Conservation (phyloP, 2,113 vertebrate genomes). For the Gnathochromis pfefferi region DNA sequence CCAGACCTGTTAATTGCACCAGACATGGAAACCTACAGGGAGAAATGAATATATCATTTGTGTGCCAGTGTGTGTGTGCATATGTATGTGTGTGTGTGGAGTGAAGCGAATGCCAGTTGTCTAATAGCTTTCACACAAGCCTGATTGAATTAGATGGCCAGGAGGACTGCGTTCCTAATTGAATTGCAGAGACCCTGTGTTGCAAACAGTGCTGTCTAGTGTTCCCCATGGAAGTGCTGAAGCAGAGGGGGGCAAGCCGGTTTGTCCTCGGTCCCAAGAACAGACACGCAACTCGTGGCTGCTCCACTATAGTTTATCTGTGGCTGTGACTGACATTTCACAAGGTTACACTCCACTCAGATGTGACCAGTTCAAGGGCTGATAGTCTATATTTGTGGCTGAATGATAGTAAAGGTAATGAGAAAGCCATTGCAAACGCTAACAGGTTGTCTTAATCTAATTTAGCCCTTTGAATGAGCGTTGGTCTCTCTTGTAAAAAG, state of each 20-base stretch:
- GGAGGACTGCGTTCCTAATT: constrained; percentile 65
- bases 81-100: constrained; percentile 29
- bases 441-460: constrained; percentile 21
- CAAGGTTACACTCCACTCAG: constrained; percentile 16
- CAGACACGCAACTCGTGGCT: constrained; percentile 26
- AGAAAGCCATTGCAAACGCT: background rate
- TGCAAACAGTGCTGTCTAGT: constrained; percentile 53
- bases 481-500: background rate
- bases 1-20: constrained; percentile 64
- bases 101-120: constrained; percentile 66
- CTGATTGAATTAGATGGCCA: constrained; percentile 73
- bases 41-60: constrained; percentile 66
- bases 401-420: background rate
- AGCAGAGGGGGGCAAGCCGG: background rate
- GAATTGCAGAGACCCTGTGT: constrained; percentile 65
- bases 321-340: constrained; percentile 32
- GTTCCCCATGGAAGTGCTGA: constrained; percentile 37
- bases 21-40: constrained; percentile 60
- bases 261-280: background rate
- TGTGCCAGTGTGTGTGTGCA: constrained; percentile 32
- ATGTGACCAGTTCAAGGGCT: constrained; percentile 20
- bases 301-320: constrained; percentile 16
- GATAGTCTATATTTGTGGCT: background rate
- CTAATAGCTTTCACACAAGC: constrained; percentile 74
- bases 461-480: background rate